Evolutionary conservation across 2,113 vertebrate species (phyloP).

Genomic region (Ictalurus punctatus): DNA sequence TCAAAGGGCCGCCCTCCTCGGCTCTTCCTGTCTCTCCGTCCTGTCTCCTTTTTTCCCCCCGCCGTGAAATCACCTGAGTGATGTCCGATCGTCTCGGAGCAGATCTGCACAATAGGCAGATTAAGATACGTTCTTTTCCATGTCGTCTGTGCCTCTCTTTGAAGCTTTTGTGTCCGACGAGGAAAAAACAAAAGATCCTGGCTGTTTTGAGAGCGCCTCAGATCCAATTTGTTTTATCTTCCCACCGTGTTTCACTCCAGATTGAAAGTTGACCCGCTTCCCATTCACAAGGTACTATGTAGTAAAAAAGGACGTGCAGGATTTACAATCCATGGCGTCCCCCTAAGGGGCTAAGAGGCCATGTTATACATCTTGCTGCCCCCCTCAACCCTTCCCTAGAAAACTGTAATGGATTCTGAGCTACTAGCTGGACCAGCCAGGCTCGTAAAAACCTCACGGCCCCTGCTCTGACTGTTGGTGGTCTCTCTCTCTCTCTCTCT

Average conservation of each 20-base stretch:
- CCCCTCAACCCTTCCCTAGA: conserved; percentile 27
- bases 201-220: conserved; percentile 18
- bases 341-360: conserved; percentile 43
- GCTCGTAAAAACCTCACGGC: conserved; percentile 58
- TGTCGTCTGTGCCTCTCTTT: conserved; percentile 44
- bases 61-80: conserved; percentile 81
- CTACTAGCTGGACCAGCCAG: conserved; percentile 52
- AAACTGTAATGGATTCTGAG: conserved; percentile 50
- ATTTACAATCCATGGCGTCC: conserved; percentile 53
- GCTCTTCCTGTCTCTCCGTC: conserved; percentile 21
- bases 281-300: conserved; percentile 41
- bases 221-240: conserved; percentile 41
- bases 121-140: conserved; percentile 36
- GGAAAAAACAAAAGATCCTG: conserved; percentile 7
- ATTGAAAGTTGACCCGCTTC: conserved; percentile 50
- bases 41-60: conserved; percentile 61
- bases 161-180: conserved; percentile 45
- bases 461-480: conserved; percentile 62
- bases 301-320: conserved; percentile 47
- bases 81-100: conserved; percentile 78
- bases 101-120: conserved; percentile 32
- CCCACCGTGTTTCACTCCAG: conserved; percentile 22
- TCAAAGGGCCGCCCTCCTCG: conserved; percentile 72
- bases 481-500: conserved; percentile 51
- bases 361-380: conserved; percentile 43